phyloP scores from a whole-genome alignment of 2,888 invertebrate genomes.

The Aquatica leii region DNA sequence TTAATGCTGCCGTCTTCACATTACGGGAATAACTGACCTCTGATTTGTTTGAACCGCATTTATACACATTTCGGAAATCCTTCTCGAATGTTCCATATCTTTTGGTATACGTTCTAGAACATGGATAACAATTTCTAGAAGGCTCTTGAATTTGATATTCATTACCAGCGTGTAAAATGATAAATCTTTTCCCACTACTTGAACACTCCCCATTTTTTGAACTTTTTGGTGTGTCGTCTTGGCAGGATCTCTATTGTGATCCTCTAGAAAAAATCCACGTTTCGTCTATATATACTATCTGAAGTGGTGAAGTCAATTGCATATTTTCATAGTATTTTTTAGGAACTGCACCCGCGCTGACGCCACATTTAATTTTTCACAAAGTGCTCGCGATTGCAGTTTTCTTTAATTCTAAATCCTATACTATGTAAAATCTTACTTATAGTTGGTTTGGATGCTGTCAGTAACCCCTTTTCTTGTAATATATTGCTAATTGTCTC shows the following conservation, averaged over 20 bases:
- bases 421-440: conserved; percentile 5
- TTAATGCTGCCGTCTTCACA: no score
- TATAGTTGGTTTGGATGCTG: not conserved
- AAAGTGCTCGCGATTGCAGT: not conserved
- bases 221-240: not conserved
- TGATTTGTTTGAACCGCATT: no score
- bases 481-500: not conserved
- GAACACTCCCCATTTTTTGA: no score
- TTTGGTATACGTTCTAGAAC: no score
- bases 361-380: not conserved
- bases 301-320: not conserved
- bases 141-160: no score
- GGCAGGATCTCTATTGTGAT: conserved; percentile 1
- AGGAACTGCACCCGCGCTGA: not conserved
- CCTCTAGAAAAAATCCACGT: conserved; percentile 4
- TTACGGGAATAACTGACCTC: no score
- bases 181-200: no score
- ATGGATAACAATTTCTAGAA: no score
- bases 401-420: not conserved
- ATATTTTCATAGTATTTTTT: not conserved
- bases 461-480: not conserved
- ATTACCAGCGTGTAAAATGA: no score
- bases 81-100: no score
- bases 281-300: not conserved
- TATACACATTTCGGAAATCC: no score